These are phyloP conservation scores for Neodontobutis hainanensis DNA, from an alignment of 2,113 vertebrate genomes.

Conservation along the genomic window DNA sequence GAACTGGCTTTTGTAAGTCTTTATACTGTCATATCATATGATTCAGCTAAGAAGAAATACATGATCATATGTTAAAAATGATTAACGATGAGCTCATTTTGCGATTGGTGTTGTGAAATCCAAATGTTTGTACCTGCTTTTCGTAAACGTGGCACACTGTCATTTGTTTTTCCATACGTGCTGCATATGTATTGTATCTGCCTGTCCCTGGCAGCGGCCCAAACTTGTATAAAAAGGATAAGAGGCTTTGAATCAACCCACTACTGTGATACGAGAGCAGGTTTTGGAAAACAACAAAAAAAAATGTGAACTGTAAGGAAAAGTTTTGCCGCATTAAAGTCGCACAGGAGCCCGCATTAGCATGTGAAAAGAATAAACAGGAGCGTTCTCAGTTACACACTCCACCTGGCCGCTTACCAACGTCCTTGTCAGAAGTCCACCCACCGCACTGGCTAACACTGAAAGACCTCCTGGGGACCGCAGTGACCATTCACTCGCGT, in stretches of 20 bases:
- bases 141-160: conserved; percentile 27
- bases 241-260: conserved; percentile 55
- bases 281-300: conserved; percentile 56
- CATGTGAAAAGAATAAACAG: conserved; percentile 83
- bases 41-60: background rate
- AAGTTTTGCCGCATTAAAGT: conserved; percentile 79
- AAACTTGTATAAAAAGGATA: conserved; percentile 41
- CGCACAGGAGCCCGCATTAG: conserved; percentile 78
- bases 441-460: conserved; percentile 80
- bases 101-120: conserved; percentile 5
- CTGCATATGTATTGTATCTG: conserved; percentile 39
- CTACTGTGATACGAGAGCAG: conserved; percentile 65
- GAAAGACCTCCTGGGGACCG: conserved; percentile 83
- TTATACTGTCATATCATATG: conserved; percentile 1
- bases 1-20: background rate
- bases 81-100: background rate
- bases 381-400: conserved; percentile 82
- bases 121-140: conserved; percentile 24
- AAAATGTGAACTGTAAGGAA: conserved; percentile 65
- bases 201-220: conserved; percentile 50
- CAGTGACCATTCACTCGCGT: conserved; percentile 82
- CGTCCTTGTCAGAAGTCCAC: conserved; percentile 84
- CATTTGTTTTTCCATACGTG: conserved; percentile 19
- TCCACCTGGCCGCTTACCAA: conserved; percentile 80
- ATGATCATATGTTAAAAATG: conserved; percentile 1